Conservation (phyloP, 1,140 invertebrate species). For the Holotrichia oblita region DNA sequence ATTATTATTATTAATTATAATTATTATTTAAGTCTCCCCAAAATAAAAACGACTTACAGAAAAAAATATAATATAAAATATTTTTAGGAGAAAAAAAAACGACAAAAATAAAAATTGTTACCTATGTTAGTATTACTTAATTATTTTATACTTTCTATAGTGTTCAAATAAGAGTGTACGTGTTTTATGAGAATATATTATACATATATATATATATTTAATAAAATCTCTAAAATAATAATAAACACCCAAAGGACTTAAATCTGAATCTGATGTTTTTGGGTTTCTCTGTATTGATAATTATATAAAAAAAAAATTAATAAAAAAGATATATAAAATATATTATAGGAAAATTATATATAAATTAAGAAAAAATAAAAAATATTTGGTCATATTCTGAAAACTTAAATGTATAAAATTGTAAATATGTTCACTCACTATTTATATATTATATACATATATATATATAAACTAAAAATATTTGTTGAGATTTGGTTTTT, state of each 20-base stretch:
- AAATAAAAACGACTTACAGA: neutral
- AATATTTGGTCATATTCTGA: neutral
- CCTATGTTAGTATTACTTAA: slow-evolving; percentile 41
- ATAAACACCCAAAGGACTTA: slow-evolving; percentile 24
- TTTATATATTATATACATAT: slow-evolving; percentile 24
- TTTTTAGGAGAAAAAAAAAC: neutral
- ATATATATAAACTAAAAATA: neutral
- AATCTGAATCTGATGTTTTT: slow-evolving; percentile 33
- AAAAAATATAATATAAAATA: neutral
- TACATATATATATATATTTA: neutral
- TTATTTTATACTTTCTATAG: slow-evolving; percentile 38
- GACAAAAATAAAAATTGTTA: slow-evolving; percentile 19
- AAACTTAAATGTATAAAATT: slow-evolving; percentile 22
- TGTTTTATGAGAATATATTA: slow-evolving; percentile 14
- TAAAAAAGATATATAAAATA: slow-evolving; percentile 3
- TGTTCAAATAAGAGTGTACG: slow-evolving; percentile 31
- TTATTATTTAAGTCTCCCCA: slow-evolving; percentile 32
- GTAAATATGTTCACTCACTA: slow-evolving; percentile 37
- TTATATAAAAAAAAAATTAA: slow-evolving; percentile 6
- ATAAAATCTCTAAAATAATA: neutral
- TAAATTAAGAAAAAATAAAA: neutral
- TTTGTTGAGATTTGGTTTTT: neutral
- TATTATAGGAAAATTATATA: slow-evolving; percentile 12
- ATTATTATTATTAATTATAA: neutral
- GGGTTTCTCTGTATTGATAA: neutral